Base-by-base conservation (phyloP, 2,113 vertebrate genomes). In the Phoenicopterus ruber region DNA sequence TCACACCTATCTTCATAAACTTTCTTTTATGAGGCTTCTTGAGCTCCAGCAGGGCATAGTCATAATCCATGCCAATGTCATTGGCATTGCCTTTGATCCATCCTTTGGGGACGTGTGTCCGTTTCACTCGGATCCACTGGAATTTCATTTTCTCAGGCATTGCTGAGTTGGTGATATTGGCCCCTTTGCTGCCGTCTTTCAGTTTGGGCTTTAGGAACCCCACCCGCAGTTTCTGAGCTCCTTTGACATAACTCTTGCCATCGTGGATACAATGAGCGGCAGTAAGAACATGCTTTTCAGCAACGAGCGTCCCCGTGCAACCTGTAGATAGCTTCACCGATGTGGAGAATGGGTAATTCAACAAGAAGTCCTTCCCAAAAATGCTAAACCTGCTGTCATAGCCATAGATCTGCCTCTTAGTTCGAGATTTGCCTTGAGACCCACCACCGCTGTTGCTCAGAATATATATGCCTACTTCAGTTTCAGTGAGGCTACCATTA, bases 41-140 rank as follows among this genome's bases (percentile, higher is more conserved):
- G 65, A 99, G 98, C 92, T 99, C 99, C 76, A 99, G 97, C 47
- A 99, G 97, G 17, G 99, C 99, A 18, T 99, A 99, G 98, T 99
- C 99, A n/a, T 99, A 99, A 98, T 99, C 99, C 99, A 99, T 99
- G 70, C 99, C 99, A 8, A 99, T 99, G 91, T 99, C 99, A 7
- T 99, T 99, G 88, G 99, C 99, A 4, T 99, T 99, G 52, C 99
- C 99, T 97, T 99, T 99, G 94, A 99, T 99, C 99, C 99, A 99
- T 34, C 99, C 99, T 95, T 99, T 99, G 82, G 99, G 99, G n/a
- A 99, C 99, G 0, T 99, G 99, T 4, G 99, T 99, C 89, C 99
- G 98, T 96, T 99, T 99, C 94, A 99, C 99, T 34, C 99, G 98
- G 96, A 99, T 99, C 99, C 99, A 99, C 94, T 99, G 99, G 98